Percentiles rank a stretch among this genome's conserved stretches.
phyloP scores from a whole-genome alignment of 2,113 vertebrate species.

The Passer montanus region DNA sequence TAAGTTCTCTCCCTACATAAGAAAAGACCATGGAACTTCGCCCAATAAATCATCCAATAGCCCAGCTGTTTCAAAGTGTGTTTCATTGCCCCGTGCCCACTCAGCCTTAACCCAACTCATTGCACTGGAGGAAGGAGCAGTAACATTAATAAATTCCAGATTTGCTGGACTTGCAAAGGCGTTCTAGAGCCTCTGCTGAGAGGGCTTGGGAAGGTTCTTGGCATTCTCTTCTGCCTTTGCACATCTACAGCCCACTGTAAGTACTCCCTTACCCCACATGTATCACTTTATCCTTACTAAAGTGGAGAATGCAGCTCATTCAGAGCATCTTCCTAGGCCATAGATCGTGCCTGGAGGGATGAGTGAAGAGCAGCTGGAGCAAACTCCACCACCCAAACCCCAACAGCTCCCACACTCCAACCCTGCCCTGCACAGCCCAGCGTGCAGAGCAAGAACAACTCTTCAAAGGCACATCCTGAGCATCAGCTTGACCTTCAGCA shows the following conservation, averaged over 20 bases:
- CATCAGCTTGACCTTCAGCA: neutral
- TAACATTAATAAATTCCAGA: no score
- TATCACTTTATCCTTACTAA: neutral
- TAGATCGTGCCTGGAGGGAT: neutral
- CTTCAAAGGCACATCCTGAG: neutral
- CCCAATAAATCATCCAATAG: neutral
- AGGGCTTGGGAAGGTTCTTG: neutral
- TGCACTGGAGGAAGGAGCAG: neutral
- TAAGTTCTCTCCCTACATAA: neutral
- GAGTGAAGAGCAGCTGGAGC: neutral
- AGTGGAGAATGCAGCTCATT: neutral
- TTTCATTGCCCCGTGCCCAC: neutral
- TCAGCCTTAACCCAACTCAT: neutral
- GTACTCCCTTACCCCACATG: neutral
- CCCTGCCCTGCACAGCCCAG: neutral
- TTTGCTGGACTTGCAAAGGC: rapidly evolving
- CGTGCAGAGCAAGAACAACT: neutral
- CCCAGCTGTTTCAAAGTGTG: neutral
- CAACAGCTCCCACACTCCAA: neutral
- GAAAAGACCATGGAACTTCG: neutral
- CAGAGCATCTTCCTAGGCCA: neutral
- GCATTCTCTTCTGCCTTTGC: neutral
- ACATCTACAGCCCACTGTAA: neutral
- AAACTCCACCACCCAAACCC: neutral
- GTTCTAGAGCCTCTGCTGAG: neutral